Evolutionary conservation across 1,140 invertebrate genomes (phyloP), one percentile per base, ranked within the genome.

Genomic region (Sinella curviseta): DNA sequence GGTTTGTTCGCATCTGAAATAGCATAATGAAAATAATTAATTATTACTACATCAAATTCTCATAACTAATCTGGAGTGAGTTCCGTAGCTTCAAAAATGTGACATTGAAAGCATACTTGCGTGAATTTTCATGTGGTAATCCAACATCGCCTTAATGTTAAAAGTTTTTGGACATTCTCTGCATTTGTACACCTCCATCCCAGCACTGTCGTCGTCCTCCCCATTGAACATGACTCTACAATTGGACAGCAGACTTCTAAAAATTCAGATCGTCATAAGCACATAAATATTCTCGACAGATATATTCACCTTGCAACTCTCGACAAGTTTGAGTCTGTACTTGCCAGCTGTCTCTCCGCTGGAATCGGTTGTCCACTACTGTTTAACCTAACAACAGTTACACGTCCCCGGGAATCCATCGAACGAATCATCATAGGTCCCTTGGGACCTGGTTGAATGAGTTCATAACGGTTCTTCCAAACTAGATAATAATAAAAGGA

Each of bases 1-100:
- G 89, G 88, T 80, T 89, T 86, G 31, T 79, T 36, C 8, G 55
- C 77, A 39, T 75, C 73, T 75, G 31, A 39, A 35, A 35, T 14
- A 48, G 17, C 3, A 75, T n/a, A 35, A 75, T 8, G 17, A 36
- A 39, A 75, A n/a, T n/a, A 48, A 36, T 14, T 14, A 73, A 73
- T 33, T 33, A n/a, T 30, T 33, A n/a, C n/a, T n/a, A n/a, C 17
- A 65, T 65, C 8, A 8, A 12, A 65, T 65, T 14, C 26, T 65
- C 8, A 65, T 65, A 17, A n/a, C 60, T 67, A 30, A n/a, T n/a
- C n/a, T n/a, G n/a, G n/a, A 54, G 48, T 54, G 48, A 16, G 48
- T 54, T 54, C n/a, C n/a, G n/a, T n/a, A n/a, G n/a, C n/a, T n/a
- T 67, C 24, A 12, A 67, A 12, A 14, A 36, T 74, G 4, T 74